Evolutionary conservation across 2,797 vertebrate genomes (phyloP), one percentile per base, ranked within the genome.

Genomic region (Pteronotus mesoamericanus): DNA sequence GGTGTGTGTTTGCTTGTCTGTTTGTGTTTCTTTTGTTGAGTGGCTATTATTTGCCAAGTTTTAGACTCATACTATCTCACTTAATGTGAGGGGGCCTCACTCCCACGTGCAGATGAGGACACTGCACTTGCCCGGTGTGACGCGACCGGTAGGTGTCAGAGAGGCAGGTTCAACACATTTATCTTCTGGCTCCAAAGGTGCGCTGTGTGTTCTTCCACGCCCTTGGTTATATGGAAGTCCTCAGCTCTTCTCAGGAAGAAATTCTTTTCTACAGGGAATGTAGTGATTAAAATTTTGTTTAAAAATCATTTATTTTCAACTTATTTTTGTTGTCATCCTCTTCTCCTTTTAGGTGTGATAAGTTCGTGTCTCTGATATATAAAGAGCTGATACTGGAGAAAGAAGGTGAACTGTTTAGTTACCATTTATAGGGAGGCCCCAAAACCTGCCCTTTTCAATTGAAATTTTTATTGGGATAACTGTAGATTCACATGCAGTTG

Each of bases 311-410:
- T 94, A 37, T n/a, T n/a, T n/a, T n/a, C 32, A 89, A 48, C 32
- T 86, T 59, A 51, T 24, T 90, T 87, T 94, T 94, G 55, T 77
- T 84, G 71, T 89, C 24, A 29, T 48, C 42, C 11, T 92, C 22
- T 37, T 86, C 29, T 34, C 29, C 61, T 90, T 91, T 96, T 86
- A 89, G 48, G n/a, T 34, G 57, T 80, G 42, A 26, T 85, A 34
- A 39, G 57, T 87, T 94, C 44, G 74, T 88, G 34, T 24, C 21
- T 95, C 69, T 93, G 51, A 64, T 75, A 64, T 1, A 61, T 92
- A 75, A 80, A 93, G 86, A 89, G 26, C 37, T 89, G 37, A 91
- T 84, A 44, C 26, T 69, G 77, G 64, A 93, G 61, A 94, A 88
- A 83, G 34, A n/a, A 95, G 48, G 51, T 44, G 80, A 85, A 80